Percentiles rank a stretch among this genome's conserved stretches.
Conservation (phyloP, 1,140 invertebrate genomes). For the Pogonus chalceus region DNA sequence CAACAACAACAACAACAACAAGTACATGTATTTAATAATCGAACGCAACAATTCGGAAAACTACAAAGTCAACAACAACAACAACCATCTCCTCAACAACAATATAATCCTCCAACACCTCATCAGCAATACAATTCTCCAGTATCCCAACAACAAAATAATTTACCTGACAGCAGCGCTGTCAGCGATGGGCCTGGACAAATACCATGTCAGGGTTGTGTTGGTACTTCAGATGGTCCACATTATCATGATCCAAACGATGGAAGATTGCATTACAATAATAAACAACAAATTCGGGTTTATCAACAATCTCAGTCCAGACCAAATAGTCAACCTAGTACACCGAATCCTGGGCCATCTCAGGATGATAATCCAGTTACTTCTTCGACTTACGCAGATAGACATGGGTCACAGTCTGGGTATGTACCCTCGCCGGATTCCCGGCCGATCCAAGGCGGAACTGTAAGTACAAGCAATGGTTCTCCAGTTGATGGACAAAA, state of each 20-base stretch:
- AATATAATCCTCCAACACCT: conserved; percentile 12
- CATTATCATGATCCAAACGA: conserved; percentile 1
- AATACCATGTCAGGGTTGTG: conserved; percentile 35
- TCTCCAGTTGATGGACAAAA: conserved; percentile 45
- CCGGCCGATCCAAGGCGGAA: conserved; percentile 61
- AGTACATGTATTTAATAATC: too few relatives aligned
- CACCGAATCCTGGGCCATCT: conserved; percentile 37
- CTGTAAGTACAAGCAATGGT: conserved; percentile 64
- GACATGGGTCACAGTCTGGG: conserved; percentile 34
- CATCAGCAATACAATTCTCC: conserved; percentile 20
- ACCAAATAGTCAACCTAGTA: conserved; percentile 32
- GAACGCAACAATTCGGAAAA: too few relatives aligned
- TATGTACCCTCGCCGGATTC: conserved; percentile 36
- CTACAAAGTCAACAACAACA: too few relatives aligned
- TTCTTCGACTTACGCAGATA: conserved; percentile 56
- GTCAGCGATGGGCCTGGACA: conserved; percentile 35
- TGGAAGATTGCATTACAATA: not conserved
- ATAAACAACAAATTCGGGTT: not conserved
- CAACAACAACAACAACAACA: too few relatives aligned
- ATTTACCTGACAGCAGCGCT: conserved; percentile 44
- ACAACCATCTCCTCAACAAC: too few relatives aligned
- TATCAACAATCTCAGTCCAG: conserved; percentile 16
- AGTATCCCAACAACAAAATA: conserved; percentile 28
- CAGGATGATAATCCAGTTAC: conserved; percentile 60
- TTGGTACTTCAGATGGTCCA: conserved; percentile 14